Percentiles rank a stretch among this genome's conserved stretches.
phyloP scores from a whole-genome alignment of 2,797 vertebrate species.

The Hoplostethus mediterraneus region DNA sequence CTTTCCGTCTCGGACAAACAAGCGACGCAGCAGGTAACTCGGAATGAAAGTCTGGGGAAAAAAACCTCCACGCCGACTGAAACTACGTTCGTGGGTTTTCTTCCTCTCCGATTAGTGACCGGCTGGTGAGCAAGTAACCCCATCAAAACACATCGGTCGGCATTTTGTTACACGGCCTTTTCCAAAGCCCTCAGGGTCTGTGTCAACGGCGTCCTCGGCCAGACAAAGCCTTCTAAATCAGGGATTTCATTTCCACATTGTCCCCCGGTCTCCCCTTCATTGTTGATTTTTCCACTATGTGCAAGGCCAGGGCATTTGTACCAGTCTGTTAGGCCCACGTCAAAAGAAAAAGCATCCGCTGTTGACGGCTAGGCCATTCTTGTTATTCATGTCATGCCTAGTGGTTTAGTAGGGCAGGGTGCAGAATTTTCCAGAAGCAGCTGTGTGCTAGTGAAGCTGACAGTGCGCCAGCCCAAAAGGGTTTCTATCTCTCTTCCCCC shows the following conservation, averaged over 20 bases:
- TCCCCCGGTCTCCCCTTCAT: constrained; percentile 75
- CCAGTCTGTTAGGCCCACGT: constrained; percentile 77
- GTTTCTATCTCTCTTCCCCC: constrained; percentile 72
- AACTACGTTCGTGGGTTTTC: constrained; percentile 56
- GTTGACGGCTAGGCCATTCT: constrained; percentile 74
- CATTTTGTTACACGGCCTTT: constrained; percentile 76
- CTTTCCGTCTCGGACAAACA: too few species aligned
- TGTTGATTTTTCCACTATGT: constrained; percentile 83
- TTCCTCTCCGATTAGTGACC: constrained; percentile 74
- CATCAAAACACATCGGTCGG: constrained; percentile 81
- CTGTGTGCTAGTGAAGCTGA: constrained; percentile 90
- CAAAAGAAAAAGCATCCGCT: constrained; percentile 78
- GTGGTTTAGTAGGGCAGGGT: constrained; percentile 89
- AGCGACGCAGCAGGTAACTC: constrained; percentile 30
- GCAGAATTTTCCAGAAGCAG: constrained; percentile 97
- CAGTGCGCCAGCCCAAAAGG: constrained; percentile 88
- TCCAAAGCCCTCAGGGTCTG: constrained; percentile 72
- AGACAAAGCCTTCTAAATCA: constrained; percentile 81
- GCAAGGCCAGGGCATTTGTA: constrained; percentile 80
- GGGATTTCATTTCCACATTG: constrained; percentile 82
- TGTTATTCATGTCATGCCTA: constrained; percentile 90
- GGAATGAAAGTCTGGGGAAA: constrained; percentile 48
- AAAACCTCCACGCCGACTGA: constrained; percentile 40
- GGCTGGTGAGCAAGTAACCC: constrained; percentile 77
- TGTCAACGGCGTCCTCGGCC: constrained; percentile 74